Evolutionary conservation across 2,797 vertebrate genomes (phyloP), one percentile per base, ranked within the genome.

Genomic region (Notolabrus celidotus): DNA sequence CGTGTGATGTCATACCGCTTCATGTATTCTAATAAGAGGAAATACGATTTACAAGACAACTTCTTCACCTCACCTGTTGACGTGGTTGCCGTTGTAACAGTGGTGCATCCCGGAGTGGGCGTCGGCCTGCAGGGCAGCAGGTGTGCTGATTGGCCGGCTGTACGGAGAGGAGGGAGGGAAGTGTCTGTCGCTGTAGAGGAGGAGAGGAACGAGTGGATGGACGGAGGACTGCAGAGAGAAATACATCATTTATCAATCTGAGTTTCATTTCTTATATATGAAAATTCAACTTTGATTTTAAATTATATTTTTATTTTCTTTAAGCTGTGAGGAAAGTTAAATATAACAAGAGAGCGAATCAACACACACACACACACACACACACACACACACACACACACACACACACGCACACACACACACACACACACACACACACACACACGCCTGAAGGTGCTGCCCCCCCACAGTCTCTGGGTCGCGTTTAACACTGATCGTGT

Each of bases 121-220:
- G 31, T 62, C 4, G 0, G 15, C 33, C 36, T 39, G 43, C 3
- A 1, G 34, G 22, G 29, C 52, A 7, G 33, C 4, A 0, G 45
- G 7, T 0, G 34, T 3, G 0, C 38, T 23, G 59, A 82, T 78
- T 76, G 83, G 81, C 55, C 61, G 82, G 38, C 36, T 52, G 74
- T 76, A 80, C 0, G 51, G 82, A 0, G 72, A 7, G 39, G 61
- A 46, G 0, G 62, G 36, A 2, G 80, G 82, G 49, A 90, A 42
- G 46, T 69, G 82, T 60, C 27, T 62, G 82, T 87, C 52, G n/a
- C 81, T 85, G 82, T 82, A 87, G 79, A 84, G 74, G 42, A 90
- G 76, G 39, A 90, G 85, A 14, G 88, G 86, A 3, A 87, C 19
- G 1, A 90, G 86, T 49, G 86, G 88, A 73, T 87, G 88, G 79